Base-by-base conservation (phyloP, 1,140 invertebrate species). In the Listronotus bonariensis region DNA sequence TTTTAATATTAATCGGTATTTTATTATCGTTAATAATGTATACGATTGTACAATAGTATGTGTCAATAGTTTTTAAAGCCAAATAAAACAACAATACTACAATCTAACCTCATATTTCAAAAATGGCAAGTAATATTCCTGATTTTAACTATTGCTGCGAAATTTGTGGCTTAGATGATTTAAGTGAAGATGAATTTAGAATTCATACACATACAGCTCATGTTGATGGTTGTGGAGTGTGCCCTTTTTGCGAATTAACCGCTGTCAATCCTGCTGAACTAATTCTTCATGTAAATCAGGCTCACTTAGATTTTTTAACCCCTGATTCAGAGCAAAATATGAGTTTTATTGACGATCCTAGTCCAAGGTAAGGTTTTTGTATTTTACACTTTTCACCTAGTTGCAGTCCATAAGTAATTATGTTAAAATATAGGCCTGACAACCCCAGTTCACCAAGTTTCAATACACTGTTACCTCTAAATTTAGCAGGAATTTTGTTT, bases 241-340 rank as follows among this genome's bases (percentile, higher is more conserved):
- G 92, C 75, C 90, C 91, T 0, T 92, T 93, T 76, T 94, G 92
- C 79, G 89, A 92, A 75, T 80, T 92, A 38, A 85, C 85, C 10
- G 85, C 87, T 62, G 84, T 89, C 10, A 86, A 87, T 15, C 84
- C 87, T 6, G 85, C 87, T 12, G 90, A 93, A 78, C 87, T 93
- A 78, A 79, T 89, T 55, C 76, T 88, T 11, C 91, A 93, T 75
- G 90, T 93, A 2, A 92, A 92, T 78, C 86, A 86, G 63, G 89
- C 87, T 12, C 91, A 93, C 79, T 82, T 92, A 42, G 89, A 92
- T 76, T n/a, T 89, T 72, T 74, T 92, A 20, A 91, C 89, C 20
- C 87, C 87, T 0, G 86, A 87, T 73, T 80, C 85, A 65, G 85
- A 87, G 70, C 74, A 84, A 9, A 76, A 75, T 54, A 82, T 86